Evolutionary conservation across 2,888 invertebrate genomes (phyloP), one percentile per base, ranked within the genome.

Genomic region (Melikaiella ostensackeni): DNA sequence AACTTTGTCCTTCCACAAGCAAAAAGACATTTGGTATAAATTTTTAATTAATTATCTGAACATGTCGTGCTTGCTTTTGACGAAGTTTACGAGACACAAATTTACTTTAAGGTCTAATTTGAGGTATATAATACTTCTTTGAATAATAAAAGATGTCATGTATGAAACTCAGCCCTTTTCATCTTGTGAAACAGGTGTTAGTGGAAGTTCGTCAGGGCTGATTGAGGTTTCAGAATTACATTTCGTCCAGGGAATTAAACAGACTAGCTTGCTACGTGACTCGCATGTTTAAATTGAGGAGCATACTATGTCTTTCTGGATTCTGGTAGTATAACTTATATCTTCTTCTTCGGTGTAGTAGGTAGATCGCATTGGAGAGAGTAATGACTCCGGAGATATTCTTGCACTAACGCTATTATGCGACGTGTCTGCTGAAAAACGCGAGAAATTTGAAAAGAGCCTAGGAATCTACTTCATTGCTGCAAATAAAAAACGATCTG

Each of bases 181-280:
- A 46, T 27, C 42, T 42, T 66, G 16, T 27, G 24, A 66, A 66
- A 66, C 46, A 66, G 46, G 73, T 74, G 74, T 79, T 82, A 80
- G 76, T 74, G 77, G 79, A 76, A 76, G 77, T 80, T 82, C 81
- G 79, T 81, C 82, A 78, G 80, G 76, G 74, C 75, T 80, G 82
- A 82, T 82, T 82, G 82, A 81, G 81, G 79, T 79, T 80, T 82
- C 75, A 79, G 82, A 80, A 79, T 81, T 81, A 81, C 80, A 77
- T 79, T 78, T 75, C 77, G 77, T 76, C 77, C 74, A 77, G 79
- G 80, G 82, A 82, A 82, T 81, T 81, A 81, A 81, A 80, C 81
- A 70, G 70, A 70, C n/a, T 70, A 9, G 50, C 50, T 70, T 50
- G 30, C 30, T 50, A 70, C 70, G 70, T 70, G 70, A 70, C 50